Evolutionary conservation across 2,888 invertebrate species (phyloP).

Genomic region (Tanypteryx hageni): DNA sequence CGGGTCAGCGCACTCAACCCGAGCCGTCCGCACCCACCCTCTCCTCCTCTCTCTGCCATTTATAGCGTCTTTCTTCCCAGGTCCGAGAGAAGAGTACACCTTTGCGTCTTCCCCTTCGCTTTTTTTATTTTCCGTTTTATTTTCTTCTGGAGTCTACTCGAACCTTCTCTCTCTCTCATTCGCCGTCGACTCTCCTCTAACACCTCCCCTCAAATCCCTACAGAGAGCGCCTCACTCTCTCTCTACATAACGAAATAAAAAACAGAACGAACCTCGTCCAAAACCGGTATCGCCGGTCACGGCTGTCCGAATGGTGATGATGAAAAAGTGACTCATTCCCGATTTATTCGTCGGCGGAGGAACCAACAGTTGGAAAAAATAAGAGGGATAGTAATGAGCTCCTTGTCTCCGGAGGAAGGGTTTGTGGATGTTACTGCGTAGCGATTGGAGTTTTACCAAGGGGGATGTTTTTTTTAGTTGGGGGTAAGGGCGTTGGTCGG

Average conservation of each 20-base stretch:
- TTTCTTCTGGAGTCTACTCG: neutral
- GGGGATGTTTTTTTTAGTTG: no score
- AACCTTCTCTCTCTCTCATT: neutral
- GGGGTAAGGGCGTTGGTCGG: no score
- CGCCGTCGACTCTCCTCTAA: neutral
- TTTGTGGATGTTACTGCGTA: no score
- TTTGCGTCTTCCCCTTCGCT: no score
- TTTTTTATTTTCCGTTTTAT: neutral
- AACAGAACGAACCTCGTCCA: neutral
- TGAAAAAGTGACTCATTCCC: slow-evolving; percentile 47
- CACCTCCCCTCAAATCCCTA: neutral
- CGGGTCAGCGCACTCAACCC: slow-evolving; percentile 25
- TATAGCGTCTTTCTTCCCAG: no score
- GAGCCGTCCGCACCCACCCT: neutral
- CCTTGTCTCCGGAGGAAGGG: no score
- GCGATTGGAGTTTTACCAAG: no score
- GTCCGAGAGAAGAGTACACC: no score
- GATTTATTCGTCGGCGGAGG: neutral
- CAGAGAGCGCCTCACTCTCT: neutral
- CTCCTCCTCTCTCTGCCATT: neutral
- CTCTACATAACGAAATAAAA: neutral
- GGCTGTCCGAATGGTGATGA: slow-evolving; percentile 46
- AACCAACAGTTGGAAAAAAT: neutral
- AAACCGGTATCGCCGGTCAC: slow-evolving; percentile 45
- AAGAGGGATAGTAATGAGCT: neutral